Evolutionary conservation across 2,113 vertebrate species (phyloP), one percentile per base, ranked within the genome.

Genomic region (Syrmaticus mikado): DNA sequence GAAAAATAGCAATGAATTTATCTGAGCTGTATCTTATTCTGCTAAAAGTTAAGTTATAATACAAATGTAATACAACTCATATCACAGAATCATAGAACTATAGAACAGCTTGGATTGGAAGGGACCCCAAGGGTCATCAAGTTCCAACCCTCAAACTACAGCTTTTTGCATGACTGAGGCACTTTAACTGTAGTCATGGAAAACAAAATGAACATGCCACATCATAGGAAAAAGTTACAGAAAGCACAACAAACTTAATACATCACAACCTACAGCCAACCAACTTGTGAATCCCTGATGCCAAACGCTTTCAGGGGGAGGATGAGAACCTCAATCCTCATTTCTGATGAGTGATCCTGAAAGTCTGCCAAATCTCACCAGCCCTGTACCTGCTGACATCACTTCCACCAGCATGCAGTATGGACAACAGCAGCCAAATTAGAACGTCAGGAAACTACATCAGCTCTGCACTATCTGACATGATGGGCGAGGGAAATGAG

Each of bases 271-370:
- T 83, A 50, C 58, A 89, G 5, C 13, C n/a, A 73, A 70, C 13
- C 16, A 57, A 53, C 24, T 15, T 38, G 25, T 4, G 24, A 7
- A 57, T 8, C 21, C 30, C 24, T 21, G 13, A 21, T 50, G 17
- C 22, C 36, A 38, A 77, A 62, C 0, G 0, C 16, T 55, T 43
- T 16, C 46, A 80, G 58, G 50, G 85, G 62, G 27, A 32, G 15
- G 64, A 66, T 45, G 21, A 64, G 10, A 48, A 45, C 38, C 30
- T 77, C 32, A 20, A 45, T 38, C 87, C 36, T 64, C 41, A 48
- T 36, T 50, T 0, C 0, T 1, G 13, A 65, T 0, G 2, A 48
- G 36, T 8, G 28, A 82, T 24, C 24, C 18, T 76, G 57, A 73
- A 75, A 73, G 22, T 30, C 34, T 45, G 21, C 43, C 41, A 30